phyloP scores from a whole-genome alignment of 2,888 invertebrate species.

The Rapana venosa region DNA sequence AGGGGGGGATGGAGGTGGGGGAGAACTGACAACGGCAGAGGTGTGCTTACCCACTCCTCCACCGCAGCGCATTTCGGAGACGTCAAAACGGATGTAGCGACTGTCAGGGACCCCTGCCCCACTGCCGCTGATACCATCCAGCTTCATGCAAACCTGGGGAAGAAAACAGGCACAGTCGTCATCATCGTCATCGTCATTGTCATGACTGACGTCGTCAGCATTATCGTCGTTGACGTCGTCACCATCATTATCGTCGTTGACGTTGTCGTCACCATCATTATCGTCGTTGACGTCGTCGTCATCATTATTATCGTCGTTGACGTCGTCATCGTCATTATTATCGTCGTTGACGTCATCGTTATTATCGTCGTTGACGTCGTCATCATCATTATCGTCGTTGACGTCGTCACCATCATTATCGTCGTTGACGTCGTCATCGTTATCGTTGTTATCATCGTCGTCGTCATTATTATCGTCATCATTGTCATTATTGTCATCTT shows the following conservation, averaged over 20 bases:
- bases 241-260: not conserved
- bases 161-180: no score
- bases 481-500: no score
- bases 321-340: no score
- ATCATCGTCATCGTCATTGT: not conserved
- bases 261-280: not conserved
- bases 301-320: no score
- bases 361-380: no score
- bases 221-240: not conserved
- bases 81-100: not conserved
- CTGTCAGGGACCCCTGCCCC: not conserved
- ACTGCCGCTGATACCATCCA: not conserved
- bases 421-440: no score
- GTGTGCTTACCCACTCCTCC: not conserved
- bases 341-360: no score
- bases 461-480: no score
- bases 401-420: no score
- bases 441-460: no score
- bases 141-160: constrained; percentile 19
- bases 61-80: not conserved
- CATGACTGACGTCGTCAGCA: not conserved
- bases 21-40: not conserved
- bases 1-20: not conserved
- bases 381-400: no score
- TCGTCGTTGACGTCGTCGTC: not conserved